Conservation (phyloP, 1,140 invertebrate genomes). For the Drosophila parabipectinata region DNA sequence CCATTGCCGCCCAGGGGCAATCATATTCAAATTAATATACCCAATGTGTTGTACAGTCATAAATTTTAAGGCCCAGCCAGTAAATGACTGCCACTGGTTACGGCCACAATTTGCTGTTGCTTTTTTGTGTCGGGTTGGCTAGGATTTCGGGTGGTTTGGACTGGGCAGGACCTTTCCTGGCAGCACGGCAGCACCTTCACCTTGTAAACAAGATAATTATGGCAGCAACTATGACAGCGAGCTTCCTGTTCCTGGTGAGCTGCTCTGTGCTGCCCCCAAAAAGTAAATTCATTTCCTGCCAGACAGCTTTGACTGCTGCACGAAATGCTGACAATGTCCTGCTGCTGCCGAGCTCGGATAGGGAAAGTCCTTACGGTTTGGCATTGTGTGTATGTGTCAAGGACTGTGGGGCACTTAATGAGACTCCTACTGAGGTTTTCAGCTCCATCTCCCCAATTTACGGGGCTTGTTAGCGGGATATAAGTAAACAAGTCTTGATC, state of each 20-base stretch:
- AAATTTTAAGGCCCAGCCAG: conserved; percentile 63
- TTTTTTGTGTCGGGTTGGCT: conserved; percentile 21
- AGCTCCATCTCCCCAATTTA: conserved; percentile 49
- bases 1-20: conserved; percentile 61
- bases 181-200: conserved; percentile 66
- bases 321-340: conserved; percentile 74
- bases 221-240: conserved; percentile 80
- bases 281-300: conserved; percentile 80
- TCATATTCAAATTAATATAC: conserved; percentile 83
- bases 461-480: conserved; percentile 60
- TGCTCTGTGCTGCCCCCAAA: conserved; percentile 14
- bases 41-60: conserved; percentile 79
- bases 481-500: conserved; percentile 26
- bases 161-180: conserved; percentile 20
- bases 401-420: conserved; percentile 51
- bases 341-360: conserved; percentile 10
- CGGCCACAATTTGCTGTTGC: conserved; percentile 32
- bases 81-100: conserved; percentile 47
- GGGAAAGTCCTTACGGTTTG: conserved; percentile 21
- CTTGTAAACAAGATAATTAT: conserved; percentile 83
- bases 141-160: conserved; percentile 14
- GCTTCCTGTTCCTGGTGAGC: conserved; percentile 66
- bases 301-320: conserved; percentile 67
- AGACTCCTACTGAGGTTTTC: conserved; percentile 43
- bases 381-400: conserved; percentile 48